A percentile compares a stretch with the other conserved stretches of the same genome.
These are phyloP conservation scores for Penaeus monodon DNA, from an alignment of 2,888 invertebrate genomes.

Conservation along the genomic window DNA sequence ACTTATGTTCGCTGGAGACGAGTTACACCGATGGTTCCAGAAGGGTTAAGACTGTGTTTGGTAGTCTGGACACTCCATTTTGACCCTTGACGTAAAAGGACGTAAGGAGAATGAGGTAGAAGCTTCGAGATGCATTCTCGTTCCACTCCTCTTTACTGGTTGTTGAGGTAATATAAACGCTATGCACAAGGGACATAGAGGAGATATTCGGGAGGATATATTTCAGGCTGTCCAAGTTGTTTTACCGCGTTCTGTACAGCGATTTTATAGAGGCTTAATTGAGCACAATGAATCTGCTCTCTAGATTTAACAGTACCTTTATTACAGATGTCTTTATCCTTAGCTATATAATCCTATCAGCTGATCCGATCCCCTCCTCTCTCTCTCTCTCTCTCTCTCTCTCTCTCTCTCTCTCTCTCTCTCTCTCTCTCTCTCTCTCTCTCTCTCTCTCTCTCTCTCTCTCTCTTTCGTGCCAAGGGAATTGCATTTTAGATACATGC, in stretches of 20 bases:
- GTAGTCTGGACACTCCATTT: constrained; percentile 15
- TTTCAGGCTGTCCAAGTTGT: background rate
- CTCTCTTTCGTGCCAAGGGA: background rate
- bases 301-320: background rate
- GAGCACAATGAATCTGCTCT: background rate
- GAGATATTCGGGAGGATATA: background rate
- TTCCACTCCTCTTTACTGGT: constrained; percentile 46
- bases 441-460: constrained; percentile 20
- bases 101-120: constrained; percentile 1
- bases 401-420: constrained; percentile 26
- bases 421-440: constrained; percentile 30
- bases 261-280: constrained; percentile 22
- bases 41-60: constrained; percentile 25
- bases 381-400: background rate
- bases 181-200: constrained; percentile 16
- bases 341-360: no score
- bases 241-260: constrained; percentile 23
- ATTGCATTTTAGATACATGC: no score
- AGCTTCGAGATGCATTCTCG: constrained; percentile 1
- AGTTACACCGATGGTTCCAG: constrained; percentile 42
- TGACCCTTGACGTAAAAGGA: constrained; percentile 17
- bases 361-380: background rate
- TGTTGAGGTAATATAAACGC: constrained; percentile 39
- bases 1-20: constrained; percentile 45
- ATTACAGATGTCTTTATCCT: background rate